Conservation (phyloP, 2,888 invertebrate species). For the Oligia fasciuncula region DNA sequence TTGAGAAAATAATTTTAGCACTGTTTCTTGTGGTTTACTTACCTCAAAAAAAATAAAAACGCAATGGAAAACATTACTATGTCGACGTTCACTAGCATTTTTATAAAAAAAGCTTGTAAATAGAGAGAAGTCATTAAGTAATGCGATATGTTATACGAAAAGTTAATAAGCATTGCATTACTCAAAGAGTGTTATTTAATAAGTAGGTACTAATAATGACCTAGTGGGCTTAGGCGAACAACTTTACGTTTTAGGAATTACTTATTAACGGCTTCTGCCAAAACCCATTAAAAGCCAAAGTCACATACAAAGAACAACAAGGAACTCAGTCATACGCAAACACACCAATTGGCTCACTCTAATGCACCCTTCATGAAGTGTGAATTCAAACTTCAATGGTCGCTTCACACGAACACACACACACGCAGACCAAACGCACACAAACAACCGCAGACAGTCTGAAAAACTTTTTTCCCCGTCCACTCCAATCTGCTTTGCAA, state of each 20-base stretch:
- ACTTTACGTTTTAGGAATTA: not conserved
- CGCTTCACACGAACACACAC: conserved; percentile 40
- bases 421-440: conserved; percentile 48
- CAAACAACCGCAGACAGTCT: conserved; percentile 62
- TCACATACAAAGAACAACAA: not conserved
- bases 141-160: not conserved
- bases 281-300: not conserved
- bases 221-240: no score
- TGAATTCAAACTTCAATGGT: conserved; percentile 62
- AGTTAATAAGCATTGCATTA: not conserved
- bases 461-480: conserved; percentile 66
- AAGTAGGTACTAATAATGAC: not conserved
- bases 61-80: not conserved
- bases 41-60: no score
- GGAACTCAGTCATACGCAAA: conserved; percentile 25
- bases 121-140: not conserved
- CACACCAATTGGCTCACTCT: conserved; percentile 37
- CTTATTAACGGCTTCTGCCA: not conserved
- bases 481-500: conserved; percentile 67
- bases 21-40: no score
- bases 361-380: conserved; percentile 41
- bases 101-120: not conserved
- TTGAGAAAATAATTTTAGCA: no score
- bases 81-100: not conserved
- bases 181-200: not conserved